Base-by-base conservation (phyloP, 2,888 invertebrate genomes). In the Ceriagrion tenellum region DNA sequence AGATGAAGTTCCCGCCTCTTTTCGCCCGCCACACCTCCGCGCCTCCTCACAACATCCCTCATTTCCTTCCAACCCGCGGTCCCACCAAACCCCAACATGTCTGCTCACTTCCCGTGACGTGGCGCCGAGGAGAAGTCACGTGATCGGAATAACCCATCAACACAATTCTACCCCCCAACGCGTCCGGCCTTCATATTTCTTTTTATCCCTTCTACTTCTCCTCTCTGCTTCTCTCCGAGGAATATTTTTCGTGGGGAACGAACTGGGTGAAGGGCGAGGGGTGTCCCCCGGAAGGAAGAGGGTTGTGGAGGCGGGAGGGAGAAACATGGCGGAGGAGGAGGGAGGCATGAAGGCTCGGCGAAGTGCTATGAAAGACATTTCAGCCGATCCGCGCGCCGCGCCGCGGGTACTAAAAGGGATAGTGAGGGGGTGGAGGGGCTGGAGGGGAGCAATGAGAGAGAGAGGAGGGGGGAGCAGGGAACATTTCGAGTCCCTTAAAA, bases 101-200 rank as follows among this genome's bases (percentile, higher is more conserved):
- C n/a, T 35, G 81, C 35, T 81, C 81, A 81, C 69, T 47, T 93
- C 69, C 93, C 93, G 56, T 91, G 91, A 63, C 63, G 91, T 35
- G 81, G 26, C 30, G 30, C 40, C 59, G 47, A 35, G 74, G 69
- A 40, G 18, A n/a, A 69, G 93, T 93, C 93, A 93, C 93, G 69
- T 93, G 74, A 93, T 93, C 69, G 69, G 93, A 93, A 93, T 93
- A 93, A 93, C 93, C 93, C 35, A 40, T 93, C 69, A 69, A 93
- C 93, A 69, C 93, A 59, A 88, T 95, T 88, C 88, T 88, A 35
- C 55, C 88, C 35, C 35, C 88, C 23, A 20, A 0, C 16, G 35
- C 55, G 20, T 59, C 47, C 95, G 55, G 55, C 40, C 30, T 56
- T 47, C 89, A n/a, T 55, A 23, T 55, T 89, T 26, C n/a, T 26